Base-by-base conservation (phyloP, 2,797 vertebrate species). In the Hyperoplus immaculatus region DNA sequence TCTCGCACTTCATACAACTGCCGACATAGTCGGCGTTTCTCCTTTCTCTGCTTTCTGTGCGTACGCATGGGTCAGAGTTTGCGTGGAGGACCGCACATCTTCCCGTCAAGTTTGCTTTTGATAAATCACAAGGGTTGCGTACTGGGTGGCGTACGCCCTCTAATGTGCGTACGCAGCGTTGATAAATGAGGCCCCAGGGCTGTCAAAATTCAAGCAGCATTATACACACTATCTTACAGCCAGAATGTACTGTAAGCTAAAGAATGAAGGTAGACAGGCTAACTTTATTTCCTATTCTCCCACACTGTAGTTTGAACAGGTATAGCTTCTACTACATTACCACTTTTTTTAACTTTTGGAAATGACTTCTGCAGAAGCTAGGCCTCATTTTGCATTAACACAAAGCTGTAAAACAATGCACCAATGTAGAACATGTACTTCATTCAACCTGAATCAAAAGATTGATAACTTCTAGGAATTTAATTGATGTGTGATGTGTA, bases 281-380 rank as follows among this genome's bases (percentile, higher is more conserved):
- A 16, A 39, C n/a, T 14, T 45, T 3, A 51, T n/a, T 16, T 43
- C 39, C 6, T 45, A 4, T 54, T 56, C 53, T 16, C 29, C 29
- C 29, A 29, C 29, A 8, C 39, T 45, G 46, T 0, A 9, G 9
- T 18, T 58, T 57, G 3, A 55, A 51, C 10, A 62, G 8, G 13
- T n/a, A 11, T 11, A 16, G 42, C 49, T 38, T n/a, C 8, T 75
- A 49, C 80, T 54, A 5, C 57, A 51, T 57, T 59, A 42, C 18
- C 56, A 69, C 38, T 57, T 43, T 71, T 62, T 74, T 54, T 45
- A 58, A 63, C n/a, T 36, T 55, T n/a, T 6, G 7, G 8, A 36
- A 53, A 54, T 47, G 42, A 43, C 10, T 5, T 47, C 36, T 61
- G 39, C 36, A 46, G 50, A 67, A 49, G 59, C 58, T 41, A 18